A percentile compares a stretch with the other conserved stretches of the same genome.
Evolutionary conservation across 2,888 invertebrate genomes (phyloP).

Genomic region (Drosophila vallismaia): DNA sequence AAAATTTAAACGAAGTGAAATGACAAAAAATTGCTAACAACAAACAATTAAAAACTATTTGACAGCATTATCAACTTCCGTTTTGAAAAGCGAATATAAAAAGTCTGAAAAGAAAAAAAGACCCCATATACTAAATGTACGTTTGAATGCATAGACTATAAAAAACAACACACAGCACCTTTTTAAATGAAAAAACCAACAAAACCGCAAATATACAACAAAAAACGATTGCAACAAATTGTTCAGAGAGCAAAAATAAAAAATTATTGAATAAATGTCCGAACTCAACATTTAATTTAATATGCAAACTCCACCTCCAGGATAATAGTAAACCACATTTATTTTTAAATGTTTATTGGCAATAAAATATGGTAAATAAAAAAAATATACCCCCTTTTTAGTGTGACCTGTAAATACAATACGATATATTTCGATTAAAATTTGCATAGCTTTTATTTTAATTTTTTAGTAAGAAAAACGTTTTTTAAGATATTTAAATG

Average conservation of each 20-base stretch:
- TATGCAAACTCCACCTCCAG: slow-evolving; percentile 9
- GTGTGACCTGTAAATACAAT: slow-evolving; percentile 37
- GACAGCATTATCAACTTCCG: slow-evolving; percentile 75
- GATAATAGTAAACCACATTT: neutral
- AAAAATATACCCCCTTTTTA: slow-evolving; percentile 9
- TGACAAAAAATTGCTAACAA: slow-evolving; percentile 41
- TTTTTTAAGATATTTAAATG: slow-evolving; percentile 19
- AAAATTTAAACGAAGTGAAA: slow-evolving; percentile 53
- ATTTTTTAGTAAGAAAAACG: slow-evolving; percentile 7
- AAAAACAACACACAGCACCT: slow-evolving; percentile 38
- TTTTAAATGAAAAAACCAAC: slow-evolving; percentile 24
- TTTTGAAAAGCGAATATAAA: slow-evolving; percentile 68
- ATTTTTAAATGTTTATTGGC: slow-evolving; percentile 2
- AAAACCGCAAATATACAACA: slow-evolving; percentile 12
- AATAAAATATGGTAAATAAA: slow-evolving; percentile 1
- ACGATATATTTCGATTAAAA: slow-evolving; percentile 11
- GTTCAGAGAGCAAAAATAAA: slow-evolving; percentile 6
- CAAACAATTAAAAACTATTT: slow-evolving; percentile 49
- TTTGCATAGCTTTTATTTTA: slow-evolving; percentile 19
- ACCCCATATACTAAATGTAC: slow-evolving; percentile 39
- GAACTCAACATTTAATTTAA: slow-evolving; percentile 6
- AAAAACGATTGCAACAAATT: slow-evolving; percentile 8
- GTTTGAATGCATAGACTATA: slow-evolving; percentile 48
- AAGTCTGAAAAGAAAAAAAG: slow-evolving; percentile 66
- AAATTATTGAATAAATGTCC: slow-evolving; percentile 6